Evolutionary conservation across 2,888 invertebrate species (phyloP).

Genomic region (Seira musarum): DNA sequence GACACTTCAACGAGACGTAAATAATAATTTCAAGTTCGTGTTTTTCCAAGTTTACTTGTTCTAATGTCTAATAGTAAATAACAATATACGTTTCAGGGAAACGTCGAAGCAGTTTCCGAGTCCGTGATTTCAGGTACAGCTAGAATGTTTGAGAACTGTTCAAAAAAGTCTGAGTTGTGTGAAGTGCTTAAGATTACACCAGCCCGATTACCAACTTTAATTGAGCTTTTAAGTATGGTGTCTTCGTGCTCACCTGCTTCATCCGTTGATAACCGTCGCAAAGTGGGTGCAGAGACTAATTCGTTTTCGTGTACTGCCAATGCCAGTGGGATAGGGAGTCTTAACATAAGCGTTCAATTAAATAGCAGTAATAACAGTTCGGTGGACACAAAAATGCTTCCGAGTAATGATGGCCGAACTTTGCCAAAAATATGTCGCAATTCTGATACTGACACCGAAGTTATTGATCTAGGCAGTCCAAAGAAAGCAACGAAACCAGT

Average conservation of each 20-base stretch:
- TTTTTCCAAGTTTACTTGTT: too few species aligned
- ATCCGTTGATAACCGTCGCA: background rate
- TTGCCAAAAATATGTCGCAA: background rate
- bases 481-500: too few species aligned
- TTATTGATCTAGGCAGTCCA: conserved; percentile 43
- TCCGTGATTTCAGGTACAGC: conserved; percentile 47
- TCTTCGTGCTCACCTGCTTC: conserved; percentile 28
- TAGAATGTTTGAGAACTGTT: conserved; percentile 56
- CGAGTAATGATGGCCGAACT: background rate
- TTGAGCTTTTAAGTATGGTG: conserved; percentile 61
- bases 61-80: too few species aligned
- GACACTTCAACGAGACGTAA: conserved; percentile 39
- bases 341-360: background rate
- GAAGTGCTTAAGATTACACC: conserved; percentile 52
- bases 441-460: background rate
- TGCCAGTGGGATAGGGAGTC: background rate
- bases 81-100: conserved; percentile 39
- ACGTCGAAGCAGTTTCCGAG: conserved; percentile 21
- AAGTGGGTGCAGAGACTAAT: background rate
- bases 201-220: conserved; percentile 51
- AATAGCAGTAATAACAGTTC: background rate
- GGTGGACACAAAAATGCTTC: background rate
- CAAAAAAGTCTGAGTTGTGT: conserved; percentile 40
- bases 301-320: conserved; percentile 7
- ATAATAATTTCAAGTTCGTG: conserved; percentile 4